Percentiles rank a stretch among this genome's conserved stretches.
Conservation (phyloP, 2,888 invertebrate genomes). For the Margaritifera margaritifera region DNA sequence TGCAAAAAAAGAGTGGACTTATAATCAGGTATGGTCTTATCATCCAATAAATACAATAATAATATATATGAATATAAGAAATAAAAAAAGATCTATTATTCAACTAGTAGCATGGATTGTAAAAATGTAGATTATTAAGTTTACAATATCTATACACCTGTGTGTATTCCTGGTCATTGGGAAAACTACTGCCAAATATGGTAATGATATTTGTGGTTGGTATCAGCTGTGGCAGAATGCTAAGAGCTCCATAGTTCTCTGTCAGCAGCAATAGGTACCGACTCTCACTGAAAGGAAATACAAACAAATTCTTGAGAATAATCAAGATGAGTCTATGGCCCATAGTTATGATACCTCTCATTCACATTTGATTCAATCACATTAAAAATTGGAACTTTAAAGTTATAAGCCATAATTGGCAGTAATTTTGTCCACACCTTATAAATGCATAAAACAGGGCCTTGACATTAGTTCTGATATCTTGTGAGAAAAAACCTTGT, state of each 20-base stretch:
- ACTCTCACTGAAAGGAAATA: slow-evolving; percentile 54
- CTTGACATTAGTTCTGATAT: too few relatives aligned
- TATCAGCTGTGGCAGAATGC: slow-evolving; percentile 60
- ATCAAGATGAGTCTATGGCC: neutral
- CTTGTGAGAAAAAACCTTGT: too few relatives aligned
- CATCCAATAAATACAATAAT: too few relatives aligned
- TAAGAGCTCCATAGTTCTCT: slow-evolving; percentile 68
- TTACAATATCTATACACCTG: slow-evolving; percentile 35
- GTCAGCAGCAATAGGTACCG: slow-evolving; percentile 68
- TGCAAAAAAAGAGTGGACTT: too few relatives aligned
- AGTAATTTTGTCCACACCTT: too few relatives aligned
- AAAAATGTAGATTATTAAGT: too few relatives aligned
- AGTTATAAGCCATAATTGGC: neutral
- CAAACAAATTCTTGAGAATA: neutral
- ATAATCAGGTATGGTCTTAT: too few relatives aligned
- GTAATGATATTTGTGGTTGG: slow-evolving; percentile 41
- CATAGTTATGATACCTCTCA: neutral
- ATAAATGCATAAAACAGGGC: too few relatives aligned
- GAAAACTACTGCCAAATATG: slow-evolving; percentile 68
- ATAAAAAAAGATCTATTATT: too few relatives aligned
- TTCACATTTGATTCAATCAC: neutral
- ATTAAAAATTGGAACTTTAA: neutral
- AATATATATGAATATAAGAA: too few relatives aligned
- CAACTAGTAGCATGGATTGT: too few relatives aligned
- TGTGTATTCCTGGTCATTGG: slow-evolving; percentile 66